These are phyloP conservation scores for Scleropages formosus DNA, from an alignment of 2,797 vertebrate species.

Conservation along the genomic window DNA sequence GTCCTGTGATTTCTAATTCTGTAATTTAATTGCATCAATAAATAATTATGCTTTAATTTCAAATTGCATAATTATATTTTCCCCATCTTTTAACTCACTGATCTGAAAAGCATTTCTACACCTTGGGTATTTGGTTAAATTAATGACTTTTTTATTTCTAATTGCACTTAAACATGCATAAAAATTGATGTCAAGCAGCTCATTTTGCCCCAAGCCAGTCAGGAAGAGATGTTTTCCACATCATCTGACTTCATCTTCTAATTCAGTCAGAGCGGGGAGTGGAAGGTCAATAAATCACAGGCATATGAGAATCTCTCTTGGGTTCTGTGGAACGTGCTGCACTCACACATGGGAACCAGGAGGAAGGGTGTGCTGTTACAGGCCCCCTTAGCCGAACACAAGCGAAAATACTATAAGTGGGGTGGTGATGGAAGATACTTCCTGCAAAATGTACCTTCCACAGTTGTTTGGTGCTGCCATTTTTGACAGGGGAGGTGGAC, in stretches of 20 bases:
- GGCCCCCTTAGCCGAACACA: slow-evolving; percentile 28
- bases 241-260: slow-evolving; percentile 9
- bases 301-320: neutral
- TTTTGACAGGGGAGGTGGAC: slow-evolving; percentile 29
- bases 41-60: neutral
- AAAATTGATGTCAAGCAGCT: slow-evolving; percentile 6
- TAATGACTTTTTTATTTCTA: slow-evolving; percentile 7
- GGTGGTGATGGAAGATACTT: slow-evolving; percentile 22
- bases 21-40: neutral
- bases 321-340: neutral
- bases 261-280: slow-evolving; percentile 1
- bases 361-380: slow-evolving; percentile 9
- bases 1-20: neutral
- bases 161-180: slow-evolving; percentile 17
- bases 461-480: slow-evolving; percentile 41
- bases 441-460: slow-evolving; percentile 39
- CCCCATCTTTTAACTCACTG: neutral
- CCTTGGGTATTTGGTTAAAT: slow-evolving; percentile 1
- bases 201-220: slow-evolving; percentile 3
- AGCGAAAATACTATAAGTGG: slow-evolving; percentile 42
- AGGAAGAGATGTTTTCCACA: slow-evolving; percentile 14
- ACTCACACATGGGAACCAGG: slow-evolving; percentile 15
- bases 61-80: slow-evolving; percentile 13
- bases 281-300: neutral
- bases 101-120: slow-evolving; percentile 3